phyloP scores from a whole-genome alignment of 2,113 vertebrate genomes.

The Collichthys lucidus region DNA sequence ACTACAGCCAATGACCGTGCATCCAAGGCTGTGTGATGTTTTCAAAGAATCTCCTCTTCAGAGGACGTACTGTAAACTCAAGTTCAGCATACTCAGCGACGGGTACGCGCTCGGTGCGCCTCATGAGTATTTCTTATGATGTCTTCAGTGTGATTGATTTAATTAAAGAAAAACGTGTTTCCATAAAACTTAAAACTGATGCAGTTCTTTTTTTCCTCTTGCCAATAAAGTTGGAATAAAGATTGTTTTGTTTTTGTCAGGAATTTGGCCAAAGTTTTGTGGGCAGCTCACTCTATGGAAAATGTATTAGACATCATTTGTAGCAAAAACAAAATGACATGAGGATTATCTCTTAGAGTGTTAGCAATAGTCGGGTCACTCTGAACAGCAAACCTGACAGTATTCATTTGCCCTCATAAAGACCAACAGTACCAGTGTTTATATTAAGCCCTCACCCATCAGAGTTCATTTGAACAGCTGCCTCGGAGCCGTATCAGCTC shows the following conservation, averaged over 20 bases:
- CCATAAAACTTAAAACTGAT: constrained; percentile 20
- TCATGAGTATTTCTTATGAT: constrained; percentile 27
- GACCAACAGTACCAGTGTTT: constrained; percentile 55
- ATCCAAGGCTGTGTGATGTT: constrained; percentile 24
- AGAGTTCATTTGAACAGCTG: constrained; percentile 75
- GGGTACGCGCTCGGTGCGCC: neutral
- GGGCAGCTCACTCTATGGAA: neutral
- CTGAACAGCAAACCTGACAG: constrained; percentile 24
- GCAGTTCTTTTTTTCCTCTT: constrained; percentile 8
- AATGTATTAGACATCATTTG: neutral
- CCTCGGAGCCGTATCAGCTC: constrained; percentile 47
- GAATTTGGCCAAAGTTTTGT: neutral
- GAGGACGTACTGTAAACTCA: constrained; percentile 43
- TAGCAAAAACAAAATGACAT: neutral
- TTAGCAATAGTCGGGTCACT: neutral
- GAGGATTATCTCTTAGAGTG: neutral
- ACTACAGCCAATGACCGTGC: constrained; percentile 6
- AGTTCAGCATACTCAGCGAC: neutral
- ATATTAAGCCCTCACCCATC: constrained; percentile 60
- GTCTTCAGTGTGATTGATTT: constrained; percentile 46
- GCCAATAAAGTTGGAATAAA: constrained; percentile 27
- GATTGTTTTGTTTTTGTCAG: neutral
- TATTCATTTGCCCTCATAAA: constrained; percentile 52
- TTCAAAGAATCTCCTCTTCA: constrained; percentile 33
- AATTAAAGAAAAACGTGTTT: constrained; percentile 36